Base-by-base conservation (phyloP, 1,140 invertebrate species). In the Hylaeus volcanicus region DNA sequence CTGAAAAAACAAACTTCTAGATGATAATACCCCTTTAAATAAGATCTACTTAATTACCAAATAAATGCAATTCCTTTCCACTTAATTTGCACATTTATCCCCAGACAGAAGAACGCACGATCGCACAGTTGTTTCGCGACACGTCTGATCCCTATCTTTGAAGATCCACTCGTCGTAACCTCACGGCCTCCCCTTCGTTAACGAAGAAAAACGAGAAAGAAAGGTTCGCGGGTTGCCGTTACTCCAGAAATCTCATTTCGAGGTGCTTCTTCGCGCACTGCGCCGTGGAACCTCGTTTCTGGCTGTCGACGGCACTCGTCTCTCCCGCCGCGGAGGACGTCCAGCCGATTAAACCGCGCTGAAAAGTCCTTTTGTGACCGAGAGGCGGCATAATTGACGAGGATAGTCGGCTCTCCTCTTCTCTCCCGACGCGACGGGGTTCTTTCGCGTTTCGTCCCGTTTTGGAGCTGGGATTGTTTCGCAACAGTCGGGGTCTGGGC, bases 181-280 rank as follows among this genome's bases (percentile, higher is more conserved):
- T 8, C 45, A 5, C 6, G n/a, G 6, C 5, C 4, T 37, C 58
- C 6, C 2, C 58, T 60, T 60, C 4, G 9, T n/a, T 26, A 8
- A 9, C n/a, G 61, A 76, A 66, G 48, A 55, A 14, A 12, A 87
- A 84, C 45, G 8, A 48, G 5, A 83, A 84, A 9, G 9, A 88
- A 84, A 79, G 72, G 83, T 83, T 82, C 66, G 43, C 61, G 64
- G 79, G 64, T 43, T 53, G 51, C 45, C 65, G 63, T 83, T 87
- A 86, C 79, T 79, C 51, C 69, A 83, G 86, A 84, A 89, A 90
- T 89, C 85, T 87, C 83, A 64, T 89, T 89, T 88, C 86, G 81
- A 74, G 69, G 64, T 79, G 60, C 69, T 74, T 66, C 69, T 74
- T 58, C 48, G 8, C 65, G 51, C 43, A 68, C 75, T 72, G 66